Evolutionary conservation across 2,888 invertebrate genomes (phyloP).

Genomic region (Xylota segnis): DNA sequence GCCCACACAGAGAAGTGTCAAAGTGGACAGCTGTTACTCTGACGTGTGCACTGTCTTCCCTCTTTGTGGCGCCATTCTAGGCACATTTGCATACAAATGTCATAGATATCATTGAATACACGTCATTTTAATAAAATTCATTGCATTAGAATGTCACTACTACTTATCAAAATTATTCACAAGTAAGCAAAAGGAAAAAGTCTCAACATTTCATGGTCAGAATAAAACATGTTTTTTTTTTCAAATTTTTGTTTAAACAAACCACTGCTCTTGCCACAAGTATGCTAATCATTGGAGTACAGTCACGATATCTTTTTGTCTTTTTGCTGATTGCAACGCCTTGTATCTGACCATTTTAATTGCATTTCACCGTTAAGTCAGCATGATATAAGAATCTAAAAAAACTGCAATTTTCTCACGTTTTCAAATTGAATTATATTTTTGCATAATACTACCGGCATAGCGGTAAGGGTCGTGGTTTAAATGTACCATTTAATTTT

Average conservation of each 20-base stretch:
- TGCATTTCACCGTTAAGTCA: constrained; percentile 19
- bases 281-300: not conserved
- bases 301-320: constrained; percentile 9
- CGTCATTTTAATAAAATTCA: no score
- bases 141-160: no score
- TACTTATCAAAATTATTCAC: not conserved
- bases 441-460: not conserved
- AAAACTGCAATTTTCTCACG: constrained; percentile 20
- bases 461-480: not conserved
- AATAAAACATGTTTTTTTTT: constrained; percentile 9
- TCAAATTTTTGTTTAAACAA: constrained; percentile 9
- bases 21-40: no score
- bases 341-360: constrained; percentile 30
- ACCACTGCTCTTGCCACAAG: constrained; percentile 10
- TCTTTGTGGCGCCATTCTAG: no score
- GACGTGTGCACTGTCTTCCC: no score
- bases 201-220: constrained; percentile 15
- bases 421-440: constrained; percentile 3
- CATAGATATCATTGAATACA: no score
- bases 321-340: constrained; percentile 16
- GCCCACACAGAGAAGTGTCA: no score
- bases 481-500: not conserved
- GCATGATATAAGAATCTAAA: constrained; percentile 4
- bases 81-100: no score
- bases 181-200: not conserved